These are phyloP conservation scores for Neomonachus schauinslandi DNA, from an alignment of 2,113 vertebrate genomes.

Conservation along the genomic window DNA sequence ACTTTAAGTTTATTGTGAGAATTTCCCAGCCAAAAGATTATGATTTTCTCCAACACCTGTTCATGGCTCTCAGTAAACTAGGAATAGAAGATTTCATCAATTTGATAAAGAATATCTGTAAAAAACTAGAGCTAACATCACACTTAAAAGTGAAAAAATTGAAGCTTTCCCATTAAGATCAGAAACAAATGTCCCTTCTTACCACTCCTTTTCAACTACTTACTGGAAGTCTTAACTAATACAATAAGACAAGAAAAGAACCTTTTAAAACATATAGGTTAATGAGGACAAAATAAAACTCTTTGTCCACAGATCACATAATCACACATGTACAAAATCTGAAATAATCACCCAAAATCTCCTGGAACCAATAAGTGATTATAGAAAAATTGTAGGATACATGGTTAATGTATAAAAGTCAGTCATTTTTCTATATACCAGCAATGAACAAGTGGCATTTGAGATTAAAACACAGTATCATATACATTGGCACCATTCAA, in stretches of 20 bases:
- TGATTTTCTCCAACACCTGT: not conserved
- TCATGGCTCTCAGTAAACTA: not conserved
- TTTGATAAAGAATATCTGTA: not conserved
- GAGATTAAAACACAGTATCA: not conserved
- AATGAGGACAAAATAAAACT: not conserved
- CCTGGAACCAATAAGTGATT: too few relatives aligned
- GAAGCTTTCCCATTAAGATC: not conserved
- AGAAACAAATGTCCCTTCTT: not conserved
- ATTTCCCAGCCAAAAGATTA: not conserved
- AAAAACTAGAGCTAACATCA: not conserved
- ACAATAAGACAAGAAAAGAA: not conserved
- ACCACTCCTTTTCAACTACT: not conserved
- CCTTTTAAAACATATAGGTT: not conserved
- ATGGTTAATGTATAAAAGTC: not conserved
- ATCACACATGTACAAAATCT: not conserved
- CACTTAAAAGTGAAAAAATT: not conserved
- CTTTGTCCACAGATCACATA: not conserved
- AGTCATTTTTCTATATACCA: not conserved
- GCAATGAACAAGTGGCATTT: not conserved
- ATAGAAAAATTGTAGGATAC: not conserved
- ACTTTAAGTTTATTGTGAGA: not conserved
- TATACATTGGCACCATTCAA: not conserved
- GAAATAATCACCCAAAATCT: not conserved
- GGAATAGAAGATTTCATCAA: not conserved
- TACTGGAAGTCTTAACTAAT: not conserved